Evolutionary conservation across 2,113 vertebrate genomes (phyloP), one percentile per base, ranked within the genome.

Genomic region (Upupa epops): DNA sequence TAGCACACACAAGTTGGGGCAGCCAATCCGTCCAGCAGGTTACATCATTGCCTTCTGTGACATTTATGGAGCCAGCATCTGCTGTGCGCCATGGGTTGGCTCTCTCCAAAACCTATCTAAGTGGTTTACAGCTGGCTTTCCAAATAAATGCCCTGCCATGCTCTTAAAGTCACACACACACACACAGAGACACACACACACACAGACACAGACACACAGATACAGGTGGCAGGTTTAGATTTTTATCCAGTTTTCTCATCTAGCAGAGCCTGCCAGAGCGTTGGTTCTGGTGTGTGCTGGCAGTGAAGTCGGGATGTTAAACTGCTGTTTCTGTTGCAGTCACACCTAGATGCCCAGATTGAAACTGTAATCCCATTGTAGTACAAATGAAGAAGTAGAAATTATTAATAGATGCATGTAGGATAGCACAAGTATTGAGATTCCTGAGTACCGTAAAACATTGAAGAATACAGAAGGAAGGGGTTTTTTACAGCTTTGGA

Each of bases 11-110:
- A 94, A 94, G 95, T 95, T 81, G 91, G 93, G 88, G 77, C 90
- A 92, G 79, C 83, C 45, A 25, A 88, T 77, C 36, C 82, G 89
- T 91, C 77, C 83, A 78, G 70, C 80, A 87, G 77, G 90, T 96
- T 95, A 82, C 94, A 92, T 96, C 93, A 90, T 58, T 88, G 86
- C 92, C 69, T 93, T 95, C 88, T 96, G 90, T 88, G 92, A 96
- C 92, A 89, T 96, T 94, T 94, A 84, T 94, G 92, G 96, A 95
- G 77, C 86, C 86, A 94, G 90, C 90, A 96, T 95, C 92, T 96
- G 93, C 93, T 94, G 74, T 82, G 83, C 74, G 84, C 37, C 49
- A 88, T 92, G 92, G 80, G 56, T 17, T 92, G 79, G 37, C 83
- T 92, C 86, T 92, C 90, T 66, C 92, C 51, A 83, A 90, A 95